Base-by-base conservation (phyloP, 2,113 vertebrate species). In the Mola mola region DNA sequence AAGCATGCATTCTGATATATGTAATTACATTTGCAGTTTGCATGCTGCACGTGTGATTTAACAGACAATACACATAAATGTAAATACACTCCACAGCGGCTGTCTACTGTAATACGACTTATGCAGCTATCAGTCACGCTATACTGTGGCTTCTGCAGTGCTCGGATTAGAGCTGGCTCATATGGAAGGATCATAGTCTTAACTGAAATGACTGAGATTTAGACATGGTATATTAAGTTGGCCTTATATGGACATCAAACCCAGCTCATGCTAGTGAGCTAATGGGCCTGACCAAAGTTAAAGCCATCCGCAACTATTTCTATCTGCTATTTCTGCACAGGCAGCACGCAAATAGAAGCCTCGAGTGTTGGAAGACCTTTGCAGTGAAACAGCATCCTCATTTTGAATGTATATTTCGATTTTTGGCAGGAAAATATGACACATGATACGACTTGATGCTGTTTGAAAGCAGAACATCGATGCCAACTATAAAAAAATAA, bases 151-250 rank as follows among this genome's bases (percentile, higher is more conserved):
- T 67, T 65, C 53, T 9, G 33, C 62, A 55, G 75, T 36, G 61
- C 38, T 46, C 12, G 50, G 84, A 87, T 87, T 82, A 84, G 56
- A 2, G 41, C 40, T 29, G 55, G 68, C 67, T 81, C 79, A 69
- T 76, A 74, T 71, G 71, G 68, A 56, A 46, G 63, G 73, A 79
- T 85, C 80, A 81, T 55, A 49, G 73, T 68, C 56, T 84, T 75
- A 81, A 73, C 52, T 61, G 58, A 84, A 70, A 79, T 51, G 61
- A 82, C 73, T 81, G 66, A 31, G 56, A 74, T 74, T 69, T 78
- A 66, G 68, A 72, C 66, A 57, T 52, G 47, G 51, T 29, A 81
- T 62, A 33, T 70, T 75, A 68, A 77, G 67, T 80, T 15, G 33
- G 8, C 71, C 74, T 72, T 76, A 82, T 78, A 69, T 66, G 79